These are phyloP conservation scores for Matsumyia berberina DNA, from an alignment of 2,888 invertebrate genomes.

Conservation along the genomic window DNA sequence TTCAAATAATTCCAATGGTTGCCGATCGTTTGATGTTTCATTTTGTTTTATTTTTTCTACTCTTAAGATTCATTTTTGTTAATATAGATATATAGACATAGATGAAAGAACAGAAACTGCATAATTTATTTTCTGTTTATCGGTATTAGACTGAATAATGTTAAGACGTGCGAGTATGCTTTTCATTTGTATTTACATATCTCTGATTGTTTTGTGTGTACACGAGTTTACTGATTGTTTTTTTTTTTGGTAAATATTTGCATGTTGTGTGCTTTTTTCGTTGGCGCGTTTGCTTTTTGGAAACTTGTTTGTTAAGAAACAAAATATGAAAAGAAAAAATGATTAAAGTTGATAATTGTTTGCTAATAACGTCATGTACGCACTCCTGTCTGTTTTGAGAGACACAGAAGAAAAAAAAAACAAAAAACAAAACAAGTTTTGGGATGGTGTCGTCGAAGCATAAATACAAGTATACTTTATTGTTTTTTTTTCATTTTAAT, in stretches of 20 bases:
- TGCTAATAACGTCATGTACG: slow-evolving; percentile 11
- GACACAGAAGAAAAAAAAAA: slow-evolving; percentile 3
- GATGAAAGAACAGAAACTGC: slow-evolving; percentile 42
- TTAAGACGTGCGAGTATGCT: slow-evolving; percentile 43
- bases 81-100: slow-evolving; percentile 66
- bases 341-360: slow-evolving; percentile 66
- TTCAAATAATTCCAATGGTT: slow-evolving; percentile 41
- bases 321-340: slow-evolving; percentile 17
- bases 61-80: slow-evolving; percentile 63
- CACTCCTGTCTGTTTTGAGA: slow-evolving; percentile 2
- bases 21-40: slow-evolving; percentile 55
- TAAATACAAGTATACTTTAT: slow-evolving; percentile 32
- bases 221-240: slow-evolving; percentile 36
- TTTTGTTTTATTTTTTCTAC: slow-evolving; percentile 7
- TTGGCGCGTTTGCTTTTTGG: slow-evolving; percentile 41
- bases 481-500: slow-evolving; percentile 13
- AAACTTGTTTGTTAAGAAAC: slow-evolving; percentile 19
- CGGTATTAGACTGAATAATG: slow-evolving; percentile 28
- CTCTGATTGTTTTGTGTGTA: slow-evolving; percentile 21
- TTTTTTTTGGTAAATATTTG: slow-evolving; percentile 41
- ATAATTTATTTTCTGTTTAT: slow-evolving; percentile 15
- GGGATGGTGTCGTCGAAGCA: slow-evolving; percentile 56
- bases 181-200: slow-evolving; percentile 62
- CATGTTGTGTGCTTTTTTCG: slow-evolving; percentile 65
- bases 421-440: slow-evolving; percentile 26